phyloP scores from a whole-genome alignment of 2,113 vertebrate species.

The Cyanoramphus novaezelandiae region DNA sequence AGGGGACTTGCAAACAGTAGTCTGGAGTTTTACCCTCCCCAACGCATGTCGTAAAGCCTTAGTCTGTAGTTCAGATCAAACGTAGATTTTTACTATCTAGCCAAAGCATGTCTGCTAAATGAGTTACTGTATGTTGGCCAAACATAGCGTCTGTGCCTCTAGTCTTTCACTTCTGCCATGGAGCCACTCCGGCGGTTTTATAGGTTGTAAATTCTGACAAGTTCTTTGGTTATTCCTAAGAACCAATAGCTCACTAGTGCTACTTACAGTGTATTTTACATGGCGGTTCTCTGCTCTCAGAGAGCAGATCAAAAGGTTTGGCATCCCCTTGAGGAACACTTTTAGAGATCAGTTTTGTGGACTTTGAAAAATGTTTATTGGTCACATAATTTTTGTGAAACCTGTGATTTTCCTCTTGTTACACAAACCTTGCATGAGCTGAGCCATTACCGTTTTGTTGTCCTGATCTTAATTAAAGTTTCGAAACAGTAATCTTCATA shows the following conservation, averaged over 20 bases:
- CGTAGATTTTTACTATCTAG: background rate
- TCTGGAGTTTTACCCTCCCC: background rate
- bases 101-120: background rate
- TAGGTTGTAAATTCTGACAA: background rate
- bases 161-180: background rate
- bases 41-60: fast-evolving
- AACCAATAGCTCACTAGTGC: background rate
- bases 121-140: background rate
- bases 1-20: background rate
- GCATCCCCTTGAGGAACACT: background rate
- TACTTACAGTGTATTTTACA: background rate
- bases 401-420: background rate
- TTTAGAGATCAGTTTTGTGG: background rate
- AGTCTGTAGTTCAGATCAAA: background rate
- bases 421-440: background rate
- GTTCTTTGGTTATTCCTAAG: background rate
- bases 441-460: background rate
- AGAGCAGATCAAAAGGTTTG: background rate
- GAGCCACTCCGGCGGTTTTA: background rate
- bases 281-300: background rate
- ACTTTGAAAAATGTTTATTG: background rate
- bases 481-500: background rate
- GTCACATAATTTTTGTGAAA: background rate
- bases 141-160: background rate
- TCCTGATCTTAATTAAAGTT: background rate